Conservation (phyloP, 2,888 invertebrate species). For the Dasysyrphus albostriatus region DNA sequence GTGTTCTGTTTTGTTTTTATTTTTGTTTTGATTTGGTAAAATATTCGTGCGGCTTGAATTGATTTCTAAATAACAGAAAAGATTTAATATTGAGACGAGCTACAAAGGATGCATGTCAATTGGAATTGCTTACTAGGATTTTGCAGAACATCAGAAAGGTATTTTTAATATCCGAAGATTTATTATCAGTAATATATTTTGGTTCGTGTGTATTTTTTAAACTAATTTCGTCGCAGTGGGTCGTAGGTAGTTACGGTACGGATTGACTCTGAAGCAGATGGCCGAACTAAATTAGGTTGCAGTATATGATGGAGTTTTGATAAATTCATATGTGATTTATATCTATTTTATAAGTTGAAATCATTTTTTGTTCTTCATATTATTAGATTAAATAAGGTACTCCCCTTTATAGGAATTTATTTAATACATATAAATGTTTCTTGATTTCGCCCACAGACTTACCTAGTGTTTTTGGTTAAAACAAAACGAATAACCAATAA, state of each 20-base stretch:
- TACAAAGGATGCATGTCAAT: constrained; percentile 74
- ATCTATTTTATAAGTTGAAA: not conserved
- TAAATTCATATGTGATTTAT: constrained; percentile 40
- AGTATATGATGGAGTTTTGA: constrained; percentile 48
- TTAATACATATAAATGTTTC: no score
- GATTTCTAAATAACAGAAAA: constrained; percentile 73
- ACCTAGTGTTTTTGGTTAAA: no score
- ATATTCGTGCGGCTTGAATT: constrained; percentile 74
- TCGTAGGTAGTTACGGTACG: no score
- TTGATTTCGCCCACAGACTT: no score
- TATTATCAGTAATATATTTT: constrained; percentile 68
- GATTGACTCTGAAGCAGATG: constrained; percentile 65
- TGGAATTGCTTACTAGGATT: constrained; percentile 28
- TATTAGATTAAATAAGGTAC: not conserved
- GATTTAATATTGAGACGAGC: constrained; percentile 72
- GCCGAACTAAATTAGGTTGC: constrained; percentile 53
- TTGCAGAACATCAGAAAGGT: constrained; percentile 12
- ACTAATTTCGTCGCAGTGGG: constrained; percentile 51
- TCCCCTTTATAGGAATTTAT: no score
- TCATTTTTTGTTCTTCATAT: not conserved
- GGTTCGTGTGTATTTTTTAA: constrained; percentile 20
- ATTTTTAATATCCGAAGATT: constrained; percentile 72
- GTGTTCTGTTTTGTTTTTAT: constrained; percentile 37
- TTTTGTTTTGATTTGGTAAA: constrained; percentile 53
- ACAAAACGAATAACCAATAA: no score